Base-by-base conservation (phyloP, 2,113 vertebrate species). In the Aplodontia rufa region DNA sequence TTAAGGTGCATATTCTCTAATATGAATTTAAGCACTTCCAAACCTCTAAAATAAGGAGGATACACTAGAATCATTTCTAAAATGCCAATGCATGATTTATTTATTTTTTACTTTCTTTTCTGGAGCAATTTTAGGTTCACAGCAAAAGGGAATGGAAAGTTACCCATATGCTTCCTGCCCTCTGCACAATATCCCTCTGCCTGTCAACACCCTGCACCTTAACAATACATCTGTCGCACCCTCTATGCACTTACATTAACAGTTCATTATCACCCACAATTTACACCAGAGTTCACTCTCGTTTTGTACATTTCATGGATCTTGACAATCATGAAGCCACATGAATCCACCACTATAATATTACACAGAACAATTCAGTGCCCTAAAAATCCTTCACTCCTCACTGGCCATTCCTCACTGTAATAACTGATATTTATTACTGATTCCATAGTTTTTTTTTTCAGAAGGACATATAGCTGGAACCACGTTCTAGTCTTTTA, bases 171-270 rank as follows among this genome's bases (percentile, higher is more conserved):
- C 16, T 42, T 22, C n/a, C 28, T 7, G 14, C 1, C 10, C 35
- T 8, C 10, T 9, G 0, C 19, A 80, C 12, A 35, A 32, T n/a
- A n/a, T n/a, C n/a, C 28, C 9, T 1, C 8, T 5, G 28, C 60
- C 69, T 0, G 40, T 6, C 10, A 69, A 51, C 1, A 40, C 8
- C 14, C 28, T 60, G 5, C 3, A 49, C 8, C 47, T 19, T 4
- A 58, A 1, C 40, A n/a, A 24, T 6, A 30, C 11, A 11, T 19
- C 60, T 35, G 6, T 22, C n/a, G 79, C 13, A 42, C 10, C n/a
- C n/a, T 17, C 6, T 1, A 4, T 42, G 10, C 53, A 20, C 1
- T 66, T 66, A 83, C 6, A 17, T 30, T n/a, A 42, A 2, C 26
- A 45, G 8, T 22, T 47, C 5, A 45, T 22, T 19, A 32, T n/a